Base-by-base conservation (phyloP, 2,888 invertebrate species). In the Epistrophe eligans region DNA sequence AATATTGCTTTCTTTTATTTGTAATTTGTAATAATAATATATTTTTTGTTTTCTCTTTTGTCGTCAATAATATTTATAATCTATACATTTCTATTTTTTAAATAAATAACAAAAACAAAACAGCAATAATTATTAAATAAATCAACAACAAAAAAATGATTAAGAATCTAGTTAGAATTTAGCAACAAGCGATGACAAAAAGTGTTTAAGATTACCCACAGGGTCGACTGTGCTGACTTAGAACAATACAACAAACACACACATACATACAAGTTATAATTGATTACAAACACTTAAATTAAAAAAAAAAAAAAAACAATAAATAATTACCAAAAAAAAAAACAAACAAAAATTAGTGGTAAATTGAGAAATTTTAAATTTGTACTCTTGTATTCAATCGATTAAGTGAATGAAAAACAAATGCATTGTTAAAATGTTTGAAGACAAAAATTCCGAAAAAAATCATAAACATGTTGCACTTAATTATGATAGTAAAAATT, bases 331-430 rank as follows among this genome's bases (percentile, higher is more conserved):
- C 45, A 28, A 43, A 62, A 17, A 17, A 48, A 28, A 35, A 45
- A 45, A 15, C n/a, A 52, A 79, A 67, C n/a, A 50, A 66, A 60
- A 52, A 60, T 52, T 73, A 81, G 81, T 73, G 74, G 74, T 72
- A 79, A 82, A 79, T 60, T 77, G 55, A 80, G 67, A 81, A 64
- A 55, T 50, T 76, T 67, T 74, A 82, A 81, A 85, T 85, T 85
- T 85, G 74, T 85, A 85, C 85, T 85, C 85, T 85, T 85, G 85
- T 85, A 85, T 82, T 82, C 73, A 81, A 85, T 77, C 50, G 77
- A 85, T 48, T 73, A 81, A 84, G 72, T 55, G 64, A 76, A 83
- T n/a, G 66, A 45, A 62, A 60, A 64, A 24, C 57, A 45, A 48
- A 52, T 28, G 57, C 64, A 76, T 79, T 79, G 82, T 85, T 85